These are phyloP conservation scores for Corella eumyota DNA, from an alignment of 23 tunicate species.

Conservation along the genomic window DNA sequence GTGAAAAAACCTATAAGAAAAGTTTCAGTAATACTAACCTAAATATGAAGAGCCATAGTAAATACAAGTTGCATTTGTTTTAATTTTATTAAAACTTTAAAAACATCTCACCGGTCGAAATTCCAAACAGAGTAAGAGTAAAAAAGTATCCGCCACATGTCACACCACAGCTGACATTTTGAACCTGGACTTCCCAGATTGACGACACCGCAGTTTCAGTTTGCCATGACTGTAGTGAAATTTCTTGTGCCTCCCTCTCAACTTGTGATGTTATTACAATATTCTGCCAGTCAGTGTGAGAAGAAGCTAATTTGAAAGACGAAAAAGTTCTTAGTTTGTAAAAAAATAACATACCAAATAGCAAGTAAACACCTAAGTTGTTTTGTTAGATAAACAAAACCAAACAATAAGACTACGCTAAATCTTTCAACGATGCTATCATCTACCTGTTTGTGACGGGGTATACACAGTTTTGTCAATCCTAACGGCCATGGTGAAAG, in stretches of 20 bases:
- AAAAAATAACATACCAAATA: neutral
- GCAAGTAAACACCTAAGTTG: no score
- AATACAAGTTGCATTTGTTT: no score
- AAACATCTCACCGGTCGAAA: slow-evolving; percentile 16
- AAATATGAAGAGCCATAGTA: no score
- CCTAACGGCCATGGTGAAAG: slow-evolving; percentile 4
- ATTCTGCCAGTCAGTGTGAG: slow-evolving; percentile 12
- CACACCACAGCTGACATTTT: slow-evolving; percentile 4
- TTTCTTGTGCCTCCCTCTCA: slow-evolving; percentile 12
- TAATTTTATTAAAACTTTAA: no score
- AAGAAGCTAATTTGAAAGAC: slow-evolving; percentile 1
- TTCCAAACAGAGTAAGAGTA: slow-evolving; percentile 4
- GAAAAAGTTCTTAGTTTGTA: neutral
- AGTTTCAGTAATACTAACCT: no score
- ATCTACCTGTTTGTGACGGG: slow-evolving; percentile 18
- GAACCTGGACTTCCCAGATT: neutral
- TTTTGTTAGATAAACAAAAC: no score
- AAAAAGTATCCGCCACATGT: slow-evolving; percentile 7
- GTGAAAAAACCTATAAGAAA: no score
- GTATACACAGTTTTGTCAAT: slow-evolving; percentile 22
- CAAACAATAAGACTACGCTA: no score
- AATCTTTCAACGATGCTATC: no score
- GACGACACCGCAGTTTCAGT: slow-evolving; percentile 10
- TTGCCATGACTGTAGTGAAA: slow-evolving; percentile 14
- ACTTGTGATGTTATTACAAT: slow-evolving; percentile 7